Percentiles rank a stretch among this genome's conserved stretches.
These are phyloP conservation scores for Clarias batrachus DNA, from an alignment of 2,113 vertebrate genomes.

Conservation along the genomic window DNA sequence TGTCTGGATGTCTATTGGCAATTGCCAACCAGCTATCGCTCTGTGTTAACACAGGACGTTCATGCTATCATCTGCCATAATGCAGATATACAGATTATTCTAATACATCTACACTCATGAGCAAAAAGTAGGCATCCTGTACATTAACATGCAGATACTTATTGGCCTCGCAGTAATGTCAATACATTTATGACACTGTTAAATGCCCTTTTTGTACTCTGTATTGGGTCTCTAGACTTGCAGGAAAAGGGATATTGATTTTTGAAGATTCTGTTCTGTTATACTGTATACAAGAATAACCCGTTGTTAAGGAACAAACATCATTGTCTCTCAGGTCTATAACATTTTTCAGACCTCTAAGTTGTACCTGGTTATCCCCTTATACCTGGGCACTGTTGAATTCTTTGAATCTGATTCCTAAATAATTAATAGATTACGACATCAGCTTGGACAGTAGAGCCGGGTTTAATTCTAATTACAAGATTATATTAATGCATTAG, in stretches of 20 bases:
- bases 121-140: not conserved
- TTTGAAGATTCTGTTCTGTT: not conserved
- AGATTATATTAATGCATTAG: not conserved
- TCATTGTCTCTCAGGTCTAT: not conserved
- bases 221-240: not conserved
- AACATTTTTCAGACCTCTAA: not conserved
- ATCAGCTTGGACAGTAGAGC: not conserved
- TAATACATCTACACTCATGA: not conserved
- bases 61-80: not conserved
- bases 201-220: not conserved
- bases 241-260: not conserved
- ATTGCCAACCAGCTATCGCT: not conserved
- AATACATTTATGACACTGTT: conserved; percentile 6
- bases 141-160: not conserved
- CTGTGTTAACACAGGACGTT: not conserved
- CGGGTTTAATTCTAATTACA: not conserved
- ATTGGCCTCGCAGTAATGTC: not conserved
- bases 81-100: conserved; percentile 10
- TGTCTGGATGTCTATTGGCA: not conserved
- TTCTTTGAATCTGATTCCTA: not conserved
- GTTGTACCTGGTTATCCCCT: not conserved
- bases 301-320: not conserved
- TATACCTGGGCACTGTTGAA: not conserved
- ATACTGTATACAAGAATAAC: not conserved
- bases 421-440: not conserved